Evolutionary conservation across 2,797 vertebrate genomes (phyloP).

Genomic region (Anniella stebbinsi): DNA sequence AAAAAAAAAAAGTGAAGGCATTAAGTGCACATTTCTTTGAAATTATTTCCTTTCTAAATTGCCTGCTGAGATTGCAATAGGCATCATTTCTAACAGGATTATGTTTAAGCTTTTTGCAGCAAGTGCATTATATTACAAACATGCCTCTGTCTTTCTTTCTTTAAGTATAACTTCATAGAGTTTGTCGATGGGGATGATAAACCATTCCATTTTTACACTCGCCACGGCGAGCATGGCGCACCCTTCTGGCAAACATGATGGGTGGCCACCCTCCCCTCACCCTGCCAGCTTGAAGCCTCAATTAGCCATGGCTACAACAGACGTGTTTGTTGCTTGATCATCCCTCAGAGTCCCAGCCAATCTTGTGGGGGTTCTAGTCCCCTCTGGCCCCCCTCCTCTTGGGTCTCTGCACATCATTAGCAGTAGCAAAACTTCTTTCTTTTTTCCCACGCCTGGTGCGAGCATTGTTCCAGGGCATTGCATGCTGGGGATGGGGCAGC

Average conservation of each 20-base stretch:
- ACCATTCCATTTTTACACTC: background rate
- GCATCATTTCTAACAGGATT: slow-evolving; percentile 21
- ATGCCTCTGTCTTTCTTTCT: background rate
- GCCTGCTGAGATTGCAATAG: background rate
- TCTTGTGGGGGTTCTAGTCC: too few relatives aligned
- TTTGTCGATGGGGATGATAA: background rate
- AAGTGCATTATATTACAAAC: background rate
- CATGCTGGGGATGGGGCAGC: too few relatives aligned
- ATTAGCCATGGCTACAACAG: too few relatives aligned
- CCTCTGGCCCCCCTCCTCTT: too few relatives aligned
- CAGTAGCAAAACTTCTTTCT: too few relatives aligned
- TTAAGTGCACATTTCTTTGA: background rate
- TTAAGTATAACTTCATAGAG: background rate
- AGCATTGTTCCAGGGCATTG: too few relatives aligned
- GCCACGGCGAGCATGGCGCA: background rate
- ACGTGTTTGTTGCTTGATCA: too few relatives aligned
- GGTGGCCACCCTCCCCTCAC: background rate
- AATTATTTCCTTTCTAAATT: background rate
- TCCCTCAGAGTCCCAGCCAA: too few relatives aligned
- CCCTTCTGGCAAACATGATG: background rate
- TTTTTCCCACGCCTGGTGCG: too few relatives aligned
- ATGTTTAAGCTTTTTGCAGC: background rate
- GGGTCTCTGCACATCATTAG: too few relatives aligned
- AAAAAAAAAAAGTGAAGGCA: too few relatives aligned
- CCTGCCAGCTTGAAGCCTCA: too few relatives aligned